A percentile compares a stretch with the other conserved stretches of the same genome.
Evolutionary conservation across 2,113 vertebrate genomes (phyloP).

Genomic region (Hyla sarda): DNA sequence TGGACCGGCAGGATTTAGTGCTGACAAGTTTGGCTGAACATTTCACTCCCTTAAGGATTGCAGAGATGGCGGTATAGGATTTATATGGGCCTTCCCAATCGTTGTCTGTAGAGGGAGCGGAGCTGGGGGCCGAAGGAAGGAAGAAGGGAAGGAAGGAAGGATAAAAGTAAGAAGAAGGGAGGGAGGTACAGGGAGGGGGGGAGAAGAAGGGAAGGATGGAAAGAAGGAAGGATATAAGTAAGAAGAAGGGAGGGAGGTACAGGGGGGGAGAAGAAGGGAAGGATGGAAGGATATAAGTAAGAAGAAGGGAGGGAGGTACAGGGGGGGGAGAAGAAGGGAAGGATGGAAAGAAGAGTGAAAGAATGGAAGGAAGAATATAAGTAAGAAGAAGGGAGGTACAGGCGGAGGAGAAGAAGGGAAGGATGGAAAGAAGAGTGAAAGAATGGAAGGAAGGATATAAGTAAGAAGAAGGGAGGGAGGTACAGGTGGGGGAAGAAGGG

Average conservation of each 20-base stretch:
- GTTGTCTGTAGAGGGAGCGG: background rate
- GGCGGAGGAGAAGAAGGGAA: too few relatives aligned
- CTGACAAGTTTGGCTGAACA: background rate
- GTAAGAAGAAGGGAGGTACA: background rate
- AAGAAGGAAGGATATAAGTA: background rate
- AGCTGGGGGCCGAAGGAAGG: background rate
- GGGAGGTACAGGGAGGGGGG: background rate
- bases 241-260: background rate
- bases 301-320: background rate
- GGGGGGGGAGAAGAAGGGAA: background rate
- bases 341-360: background rate
- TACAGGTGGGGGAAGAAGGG: background rate
- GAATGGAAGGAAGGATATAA: too few relatives aligned
- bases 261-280: too few relatives aligned
- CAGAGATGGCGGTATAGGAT: too few relatives aligned
- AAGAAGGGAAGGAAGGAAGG: too few relatives aligned
- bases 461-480: too few relatives aligned
- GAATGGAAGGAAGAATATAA: background rate
- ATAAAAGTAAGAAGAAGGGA: background rate
- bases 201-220: background rate
- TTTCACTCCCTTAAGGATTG: too few relatives aligned
- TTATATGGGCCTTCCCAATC: background rate
- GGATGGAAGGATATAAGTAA: background rate
- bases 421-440: background rate
- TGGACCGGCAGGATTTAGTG: background rate